phyloP scores from a whole-genome alignment of 2,797 vertebrate genomes.

The Vespertilio murinus region DNA sequence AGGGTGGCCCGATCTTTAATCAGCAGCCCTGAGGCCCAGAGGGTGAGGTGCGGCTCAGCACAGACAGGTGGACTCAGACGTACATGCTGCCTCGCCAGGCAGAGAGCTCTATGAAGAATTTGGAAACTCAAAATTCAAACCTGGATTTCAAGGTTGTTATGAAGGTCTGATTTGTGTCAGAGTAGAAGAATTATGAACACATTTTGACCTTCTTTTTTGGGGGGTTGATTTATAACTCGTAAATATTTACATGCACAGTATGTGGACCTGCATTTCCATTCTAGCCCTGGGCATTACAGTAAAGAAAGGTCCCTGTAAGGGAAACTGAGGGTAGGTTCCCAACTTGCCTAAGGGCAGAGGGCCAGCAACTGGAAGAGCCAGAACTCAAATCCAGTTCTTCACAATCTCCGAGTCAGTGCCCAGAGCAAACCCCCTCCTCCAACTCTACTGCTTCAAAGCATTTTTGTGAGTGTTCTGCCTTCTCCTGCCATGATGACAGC shows the following conservation, averaged over 20 bases:
- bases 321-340: neutral
- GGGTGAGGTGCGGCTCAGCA: no score
- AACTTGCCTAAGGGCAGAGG: neutral
- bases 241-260: neutral
- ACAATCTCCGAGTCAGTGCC: neutral
- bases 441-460: neutral
- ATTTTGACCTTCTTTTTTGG: neutral
- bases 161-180: neutral
- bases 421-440: neutral
- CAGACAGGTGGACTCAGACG: fast-evolving
- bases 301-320: neutral
- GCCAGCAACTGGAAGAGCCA: neutral
- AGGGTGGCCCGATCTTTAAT: neutral
- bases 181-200: neutral
- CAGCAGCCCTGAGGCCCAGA: fast-evolving
- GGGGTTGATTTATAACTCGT: neutral
- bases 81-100: no score
- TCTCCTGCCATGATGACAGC: no score
- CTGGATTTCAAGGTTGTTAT: neutral
- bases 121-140: constrained; percentile 10
- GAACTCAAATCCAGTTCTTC: neutral
- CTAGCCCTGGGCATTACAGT: neutral
- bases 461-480: neutral
- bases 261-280: neutral
- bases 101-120: neutral